Evolutionary conservation across 2,888 invertebrate genomes (phyloP).

Genomic region (Lithodes maja): DNA sequence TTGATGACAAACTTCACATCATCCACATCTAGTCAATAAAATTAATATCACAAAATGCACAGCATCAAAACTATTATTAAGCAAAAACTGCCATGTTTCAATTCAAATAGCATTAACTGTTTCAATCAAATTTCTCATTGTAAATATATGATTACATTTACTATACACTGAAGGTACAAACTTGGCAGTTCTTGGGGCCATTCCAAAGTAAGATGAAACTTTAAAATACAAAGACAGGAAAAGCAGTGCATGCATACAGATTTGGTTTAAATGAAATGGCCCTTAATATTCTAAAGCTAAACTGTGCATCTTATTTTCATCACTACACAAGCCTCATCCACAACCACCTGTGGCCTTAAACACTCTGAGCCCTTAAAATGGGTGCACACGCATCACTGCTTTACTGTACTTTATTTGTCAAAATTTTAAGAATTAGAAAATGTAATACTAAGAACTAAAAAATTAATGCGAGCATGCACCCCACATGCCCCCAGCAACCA

Average conservation of each 20-base stretch:
- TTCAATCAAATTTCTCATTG: background rate
- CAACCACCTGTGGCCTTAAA: conserved; percentile 67
- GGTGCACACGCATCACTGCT: conserved; percentile 50
- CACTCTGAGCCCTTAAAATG: conserved; percentile 66
- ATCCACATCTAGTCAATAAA: conserved; percentile 82
- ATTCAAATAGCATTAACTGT: conserved; percentile 15
- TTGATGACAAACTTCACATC: conserved; percentile 98
- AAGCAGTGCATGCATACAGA: conserved; percentile 14
- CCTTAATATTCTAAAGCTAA: conserved; percentile 41
- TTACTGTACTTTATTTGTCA: conserved; percentile 29
- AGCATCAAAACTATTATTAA: background rate
- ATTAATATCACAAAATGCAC: conserved; percentile 29
- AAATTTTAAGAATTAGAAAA: conserved; percentile 36
- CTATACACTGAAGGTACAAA: background rate
- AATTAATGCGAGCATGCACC: conserved; percentile 67
- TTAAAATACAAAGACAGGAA: background rate
- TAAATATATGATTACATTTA: background rate
- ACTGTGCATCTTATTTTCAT: conserved; percentile 50
- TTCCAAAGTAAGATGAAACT: conserved; percentile 24
- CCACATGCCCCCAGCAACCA: conserved; percentile 68
- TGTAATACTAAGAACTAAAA: conserved; percentile 55
- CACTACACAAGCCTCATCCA: conserved; percentile 64
- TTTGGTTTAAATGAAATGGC: conserved; percentile 45
- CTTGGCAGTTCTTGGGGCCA: conserved; percentile 54
- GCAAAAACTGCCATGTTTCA: conserved; percentile 54